These are phyloP conservation scores for Adelges cooleyi DNA, from an alignment of 1,140 invertebrate genomes.

Conservation along the genomic window DNA sequence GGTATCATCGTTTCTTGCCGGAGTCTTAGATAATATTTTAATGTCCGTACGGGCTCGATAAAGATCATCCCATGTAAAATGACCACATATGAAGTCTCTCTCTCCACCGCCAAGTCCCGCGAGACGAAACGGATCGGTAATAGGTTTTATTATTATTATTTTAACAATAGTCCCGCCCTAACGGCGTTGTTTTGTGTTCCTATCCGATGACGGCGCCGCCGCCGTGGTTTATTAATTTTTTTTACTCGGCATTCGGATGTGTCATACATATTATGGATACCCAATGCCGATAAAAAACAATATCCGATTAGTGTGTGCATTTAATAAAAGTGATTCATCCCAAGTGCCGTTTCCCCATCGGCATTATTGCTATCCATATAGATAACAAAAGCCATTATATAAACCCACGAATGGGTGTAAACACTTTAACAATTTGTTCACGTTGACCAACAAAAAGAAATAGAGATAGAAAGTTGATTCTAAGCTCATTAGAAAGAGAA, in stretches of 20 bases:
- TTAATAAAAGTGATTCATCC: conserved; percentile 1
- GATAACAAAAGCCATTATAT: background rate
- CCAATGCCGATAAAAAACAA: no score
- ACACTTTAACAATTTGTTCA: background rate
- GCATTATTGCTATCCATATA: background rate
- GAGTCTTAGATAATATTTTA: conserved; percentile 22
- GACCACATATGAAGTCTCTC: conserved; percentile 15
- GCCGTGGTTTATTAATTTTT: conserved; percentile 14
- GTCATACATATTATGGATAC: no score
- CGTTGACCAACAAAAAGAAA: no score
- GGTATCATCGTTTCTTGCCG: conserved; percentile 9
- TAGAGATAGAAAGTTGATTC: no score
- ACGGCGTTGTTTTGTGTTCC: background rate
- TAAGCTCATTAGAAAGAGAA: no score
- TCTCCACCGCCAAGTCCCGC: background rate
- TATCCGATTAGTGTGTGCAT: background rate
- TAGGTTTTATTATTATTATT: conserved; percentile 11
- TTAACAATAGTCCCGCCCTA: conserved; percentile 21
- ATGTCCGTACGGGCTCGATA: conserved; percentile 19
- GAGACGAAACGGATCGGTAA: conserved; percentile 27
- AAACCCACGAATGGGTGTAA: background rate
- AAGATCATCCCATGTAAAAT: conserved; percentile 19
- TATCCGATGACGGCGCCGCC: background rate
- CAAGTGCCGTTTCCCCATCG: background rate
- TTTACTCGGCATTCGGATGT: conserved; percentile 4